Percentiles rank a stretch among this genome's conserved stretches.
These are phyloP conservation scores for Paramormyrops hopkinsi DNA, from an alignment of 2,797 vertebrate species.

Conservation along the genomic window DNA sequence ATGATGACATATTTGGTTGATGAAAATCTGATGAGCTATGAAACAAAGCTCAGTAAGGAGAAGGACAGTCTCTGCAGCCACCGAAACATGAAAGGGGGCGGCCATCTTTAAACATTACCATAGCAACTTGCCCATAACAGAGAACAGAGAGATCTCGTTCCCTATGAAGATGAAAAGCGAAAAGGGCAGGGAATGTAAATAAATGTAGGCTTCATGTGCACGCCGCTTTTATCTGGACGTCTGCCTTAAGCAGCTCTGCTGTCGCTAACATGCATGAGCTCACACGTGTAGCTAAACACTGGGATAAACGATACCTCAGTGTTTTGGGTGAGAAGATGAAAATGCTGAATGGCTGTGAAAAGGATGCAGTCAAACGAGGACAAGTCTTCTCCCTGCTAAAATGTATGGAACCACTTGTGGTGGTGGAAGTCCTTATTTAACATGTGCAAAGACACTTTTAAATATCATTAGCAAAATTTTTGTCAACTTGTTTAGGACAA, in stretches of 20 bases:
- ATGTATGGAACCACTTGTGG: background rate
- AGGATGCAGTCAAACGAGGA: background rate
- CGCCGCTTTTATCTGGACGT: background rate
- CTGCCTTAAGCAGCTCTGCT: background rate
- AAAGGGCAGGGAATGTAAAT: constrained; percentile 1
- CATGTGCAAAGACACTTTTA: background rate
- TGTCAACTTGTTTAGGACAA: background rate
- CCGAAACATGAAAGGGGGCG: background rate
- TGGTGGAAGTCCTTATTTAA: background rate
- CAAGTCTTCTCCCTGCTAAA: background rate
- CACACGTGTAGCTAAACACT: background rate
- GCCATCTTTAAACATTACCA: constrained; percentile 8
- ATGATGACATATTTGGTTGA: background rate
- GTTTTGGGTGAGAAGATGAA: background rate
- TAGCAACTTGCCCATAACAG: background rate
- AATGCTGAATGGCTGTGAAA: background rate
- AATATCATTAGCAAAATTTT: background rate
- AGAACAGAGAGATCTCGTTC: background rate
- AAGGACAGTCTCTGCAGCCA: background rate
- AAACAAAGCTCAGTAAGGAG: background rate
- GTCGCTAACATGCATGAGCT: background rate
- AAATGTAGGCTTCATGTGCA: background rate
- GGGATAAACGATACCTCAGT: background rate
- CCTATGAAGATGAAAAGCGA: constrained; percentile 15
- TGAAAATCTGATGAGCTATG: background rate